Evolutionary conservation across 2,797 vertebrate species (phyloP).

Genomic region (Anomalospiza imberbis): DNA sequence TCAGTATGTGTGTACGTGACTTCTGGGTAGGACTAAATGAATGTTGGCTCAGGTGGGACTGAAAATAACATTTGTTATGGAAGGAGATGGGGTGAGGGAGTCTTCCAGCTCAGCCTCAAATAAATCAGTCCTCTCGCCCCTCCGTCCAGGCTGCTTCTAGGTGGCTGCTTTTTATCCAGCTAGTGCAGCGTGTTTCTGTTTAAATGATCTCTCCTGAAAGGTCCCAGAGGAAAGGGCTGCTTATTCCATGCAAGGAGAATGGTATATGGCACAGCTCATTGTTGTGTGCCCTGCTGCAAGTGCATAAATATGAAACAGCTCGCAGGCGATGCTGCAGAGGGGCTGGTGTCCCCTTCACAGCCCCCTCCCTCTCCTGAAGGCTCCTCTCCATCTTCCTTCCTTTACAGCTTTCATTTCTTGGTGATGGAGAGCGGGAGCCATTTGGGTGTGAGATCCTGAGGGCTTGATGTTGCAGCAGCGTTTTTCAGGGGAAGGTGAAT

Average conservation of each 20-base stretch:
- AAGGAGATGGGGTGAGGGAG: neutral
- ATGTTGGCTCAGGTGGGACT: conserved; percentile 46
- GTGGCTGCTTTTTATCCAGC: conserved; percentile 54
- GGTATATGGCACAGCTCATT: conserved; percentile 43
- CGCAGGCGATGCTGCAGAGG: neutral
- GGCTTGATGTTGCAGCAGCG: neutral
- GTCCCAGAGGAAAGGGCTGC: conserved; percentile 59
- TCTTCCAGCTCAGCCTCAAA: conserved; percentile 5
- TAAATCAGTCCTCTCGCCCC: conserved; percentile 32
- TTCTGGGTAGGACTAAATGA: conserved; percentile 14
- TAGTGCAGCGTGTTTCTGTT: conserved; percentile 37
- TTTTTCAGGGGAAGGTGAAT: conserved; percentile 3
- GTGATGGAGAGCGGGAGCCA: conserved; percentile 13
- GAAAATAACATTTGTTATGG: conserved; percentile 52
- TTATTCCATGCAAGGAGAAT: conserved; percentile 46
- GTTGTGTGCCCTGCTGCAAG: conserved; percentile 44
- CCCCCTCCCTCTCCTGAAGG: conserved; percentile 3
- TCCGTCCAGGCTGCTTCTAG: conserved; percentile 17
- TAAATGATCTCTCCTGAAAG: conserved; percentile 63
- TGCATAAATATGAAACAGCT: conserved; percentile 62
- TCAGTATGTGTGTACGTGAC: neutral
- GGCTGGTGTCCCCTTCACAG: conserved; percentile 20
- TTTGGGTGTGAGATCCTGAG: conserved; percentile 37
- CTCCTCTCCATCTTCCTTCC: conserved; percentile 31
- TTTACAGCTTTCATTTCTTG: neutral